Conservation (phyloP, 1,140 invertebrate genomes). For the Drosophila nikananu region DNA sequence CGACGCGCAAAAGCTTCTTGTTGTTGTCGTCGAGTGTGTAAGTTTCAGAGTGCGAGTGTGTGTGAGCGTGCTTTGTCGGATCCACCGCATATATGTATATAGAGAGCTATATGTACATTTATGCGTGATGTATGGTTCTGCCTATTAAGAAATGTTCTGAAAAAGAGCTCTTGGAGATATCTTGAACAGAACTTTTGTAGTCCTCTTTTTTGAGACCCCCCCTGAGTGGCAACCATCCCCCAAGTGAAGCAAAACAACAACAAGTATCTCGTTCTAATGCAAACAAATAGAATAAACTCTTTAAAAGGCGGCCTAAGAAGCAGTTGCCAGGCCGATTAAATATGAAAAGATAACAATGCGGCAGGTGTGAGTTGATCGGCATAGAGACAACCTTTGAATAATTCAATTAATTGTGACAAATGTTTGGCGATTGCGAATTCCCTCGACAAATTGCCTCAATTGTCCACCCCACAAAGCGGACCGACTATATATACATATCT, state of each 20-base stretch:
- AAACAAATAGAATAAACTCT: slow-evolving; percentile 21
- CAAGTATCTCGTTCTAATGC: neutral
- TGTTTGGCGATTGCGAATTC: slow-evolving; percentile 24
- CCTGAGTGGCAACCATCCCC: neutral
- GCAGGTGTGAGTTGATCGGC: slow-evolving; percentile 32
- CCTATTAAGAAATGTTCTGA: slow-evolving; percentile 44
- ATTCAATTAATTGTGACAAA: slow-evolving; percentile 48
- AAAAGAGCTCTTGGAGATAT: slow-evolving; percentile 24
- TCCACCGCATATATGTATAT: slow-evolving; percentile 17
- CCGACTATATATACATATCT: neutral
- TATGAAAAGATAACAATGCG: slow-evolving; percentile 31
- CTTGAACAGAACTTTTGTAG: slow-evolving; percentile 2
- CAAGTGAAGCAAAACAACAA: slow-evolving; percentile 3
- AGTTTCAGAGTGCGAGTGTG: slow-evolving; percentile 36
- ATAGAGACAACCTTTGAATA: slow-evolving; percentile 28
- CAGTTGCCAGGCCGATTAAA: slow-evolving; percentile 44
- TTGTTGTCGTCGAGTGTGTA: slow-evolving; percentile 47
- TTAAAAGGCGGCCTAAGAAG: slow-evolving; percentile 7
- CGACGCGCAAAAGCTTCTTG: slow-evolving; percentile 46
- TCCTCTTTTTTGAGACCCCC: neutral
- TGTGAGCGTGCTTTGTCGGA: slow-evolving; percentile 52
- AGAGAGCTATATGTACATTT: slow-evolving; percentile 5
- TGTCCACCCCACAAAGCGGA: slow-evolving; percentile 16
- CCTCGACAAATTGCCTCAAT: slow-evolving; percentile 38
- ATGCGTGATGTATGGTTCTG: slow-evolving; percentile 19